A percentile compares a stretch with the other conserved stretches of the same genome.
Conservation (phyloP, 2,888 invertebrate species). For the Caenorhabditis imperialis region DNA sequence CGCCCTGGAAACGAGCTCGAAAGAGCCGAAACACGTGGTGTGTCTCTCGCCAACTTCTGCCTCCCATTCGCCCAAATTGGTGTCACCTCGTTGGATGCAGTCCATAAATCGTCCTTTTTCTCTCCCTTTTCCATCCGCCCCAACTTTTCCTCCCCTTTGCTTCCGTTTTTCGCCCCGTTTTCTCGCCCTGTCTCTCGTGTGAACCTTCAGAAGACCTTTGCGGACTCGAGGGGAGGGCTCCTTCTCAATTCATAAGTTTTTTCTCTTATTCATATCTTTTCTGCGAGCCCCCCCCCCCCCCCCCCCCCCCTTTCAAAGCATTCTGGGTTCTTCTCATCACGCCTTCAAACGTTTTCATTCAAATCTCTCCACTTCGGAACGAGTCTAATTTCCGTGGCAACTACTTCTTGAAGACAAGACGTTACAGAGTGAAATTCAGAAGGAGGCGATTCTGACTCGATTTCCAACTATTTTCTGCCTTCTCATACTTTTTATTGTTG, state of each 20-base stretch:
- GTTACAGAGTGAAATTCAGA: background rate
- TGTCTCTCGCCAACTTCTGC: background rate
- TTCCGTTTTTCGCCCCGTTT: slow-evolving; percentile 40
- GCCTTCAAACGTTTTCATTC: too few relatives aligned
- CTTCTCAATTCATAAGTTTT: slow-evolving; percentile 47
- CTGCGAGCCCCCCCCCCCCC: too few relatives aligned
- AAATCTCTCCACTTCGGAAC: too few relatives aligned
- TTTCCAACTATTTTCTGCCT: slow-evolving; percentile 12
- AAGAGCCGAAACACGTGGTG: slow-evolving; percentile 8
- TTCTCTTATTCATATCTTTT: slow-evolving; percentile 43
- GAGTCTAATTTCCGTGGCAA: too few relatives aligned
- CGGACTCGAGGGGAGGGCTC: slow-evolving; percentile 23
- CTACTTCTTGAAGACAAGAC: too few relatives aligned
- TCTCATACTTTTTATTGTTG: slow-evolving; percentile 49
- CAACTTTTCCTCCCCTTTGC: slow-evolving; percentile 30
- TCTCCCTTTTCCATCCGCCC: slow-evolving; percentile 12
- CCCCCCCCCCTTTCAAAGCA: too few relatives aligned
- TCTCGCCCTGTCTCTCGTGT: slow-evolving; percentile 21
- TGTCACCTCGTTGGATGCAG: slow-evolving; percentile 40
- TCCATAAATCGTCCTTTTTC: slow-evolving; percentile 52
- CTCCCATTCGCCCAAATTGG: slow-evolving; percentile 31
- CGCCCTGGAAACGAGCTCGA: slow-evolving; percentile 7
- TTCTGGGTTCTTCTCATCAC: too few relatives aligned
- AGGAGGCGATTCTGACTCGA: background rate
- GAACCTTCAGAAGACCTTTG: slow-evolving; percentile 47